These are phyloP conservation scores for Aphelenchoides bicaudatus DNA, from an alignment of 2,888 invertebrate species.

Conservation along the genomic window DNA sequence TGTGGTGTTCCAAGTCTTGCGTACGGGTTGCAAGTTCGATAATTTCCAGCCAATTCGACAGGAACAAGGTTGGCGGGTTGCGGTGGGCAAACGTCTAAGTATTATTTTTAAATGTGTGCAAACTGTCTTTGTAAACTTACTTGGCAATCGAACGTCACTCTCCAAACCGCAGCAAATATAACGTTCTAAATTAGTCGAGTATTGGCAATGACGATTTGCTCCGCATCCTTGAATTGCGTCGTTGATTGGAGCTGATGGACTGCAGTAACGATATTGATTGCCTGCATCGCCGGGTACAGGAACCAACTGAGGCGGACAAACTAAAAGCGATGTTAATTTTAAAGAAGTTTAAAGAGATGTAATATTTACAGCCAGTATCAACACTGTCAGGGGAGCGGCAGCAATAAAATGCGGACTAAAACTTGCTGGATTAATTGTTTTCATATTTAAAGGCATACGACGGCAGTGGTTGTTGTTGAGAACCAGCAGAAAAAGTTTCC, in stretches of 20 bases:
- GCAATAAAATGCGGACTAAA: conserved; percentile 60
- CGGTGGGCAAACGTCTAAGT: conserved; percentile 55
- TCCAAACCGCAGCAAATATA: conserved; percentile 60
- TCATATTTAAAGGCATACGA: too few relatives aligned
- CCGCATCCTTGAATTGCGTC: conserved; percentile 59
- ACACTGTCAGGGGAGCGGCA: conserved; percentile 58
- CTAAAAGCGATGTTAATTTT: conserved; percentile 28
- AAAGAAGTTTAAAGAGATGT: conserved; percentile 1
- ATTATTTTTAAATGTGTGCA: conserved; percentile 5
- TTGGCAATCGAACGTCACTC: conserved; percentile 56
- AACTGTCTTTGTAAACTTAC: conserved; percentile 3
- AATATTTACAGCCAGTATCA: conserved; percentile 55
- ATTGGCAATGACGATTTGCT: conserved; percentile 57
- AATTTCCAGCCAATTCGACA: conserved; percentile 55
- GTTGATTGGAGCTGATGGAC: conserved; percentile 55
- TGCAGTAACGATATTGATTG: conserved; percentile 57
- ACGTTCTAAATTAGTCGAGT: conserved; percentile 50
- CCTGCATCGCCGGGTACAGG: conserved; percentile 59
- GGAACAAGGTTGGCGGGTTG: conserved; percentile 59
- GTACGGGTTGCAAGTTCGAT: conserved; percentile 49
- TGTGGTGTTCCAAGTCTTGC: conserved; percentile 57
- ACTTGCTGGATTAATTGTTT: too few relatives aligned
- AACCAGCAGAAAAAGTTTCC: conserved; percentile 60
- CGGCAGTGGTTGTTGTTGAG: conserved; percentile 55
- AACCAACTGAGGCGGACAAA: conserved; percentile 58